Evolutionary conservation across 2,113 vertebrate species (phyloP).

Genomic region (Crocuta crocuta): DNA sequence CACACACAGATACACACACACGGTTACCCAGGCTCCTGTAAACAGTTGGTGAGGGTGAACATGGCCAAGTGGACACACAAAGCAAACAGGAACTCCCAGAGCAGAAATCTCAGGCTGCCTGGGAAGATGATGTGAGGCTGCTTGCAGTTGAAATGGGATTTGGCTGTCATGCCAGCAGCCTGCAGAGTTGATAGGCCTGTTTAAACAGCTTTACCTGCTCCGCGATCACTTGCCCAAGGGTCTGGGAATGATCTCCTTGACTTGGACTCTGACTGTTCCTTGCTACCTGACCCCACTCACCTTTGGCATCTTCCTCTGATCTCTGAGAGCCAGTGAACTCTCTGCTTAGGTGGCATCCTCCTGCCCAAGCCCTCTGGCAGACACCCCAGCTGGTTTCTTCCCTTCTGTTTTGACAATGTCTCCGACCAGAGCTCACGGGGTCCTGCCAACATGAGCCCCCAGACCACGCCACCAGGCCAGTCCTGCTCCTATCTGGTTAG

Average conservation of each 20-base stretch:
- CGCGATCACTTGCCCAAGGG: background rate
- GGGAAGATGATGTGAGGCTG: background rate
- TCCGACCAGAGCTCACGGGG: background rate
- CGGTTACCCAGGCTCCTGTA: accelerated
- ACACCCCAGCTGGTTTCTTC: background rate
- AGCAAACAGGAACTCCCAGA: background rate
- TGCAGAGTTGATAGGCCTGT: background rate
- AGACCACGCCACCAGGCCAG: accelerated
- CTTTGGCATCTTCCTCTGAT: background rate
- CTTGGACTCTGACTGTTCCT: background rate
- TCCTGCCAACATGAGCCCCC: background rate
- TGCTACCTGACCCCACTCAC: background rate
- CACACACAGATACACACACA: background rate
- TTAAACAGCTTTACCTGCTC: background rate
- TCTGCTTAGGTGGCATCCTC: background rate
- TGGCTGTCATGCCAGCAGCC: accelerated
- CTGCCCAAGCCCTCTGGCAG: background rate
- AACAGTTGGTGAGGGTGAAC: background rate
- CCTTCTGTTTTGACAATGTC: background rate
- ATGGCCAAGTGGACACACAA: background rate
- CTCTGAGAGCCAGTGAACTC: accelerated
- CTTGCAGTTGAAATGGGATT: background rate
- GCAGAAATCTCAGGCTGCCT: background rate
- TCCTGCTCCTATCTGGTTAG: background rate
- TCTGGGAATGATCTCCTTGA: background rate